Evolutionary conservation across 2,888 invertebrate species (phyloP).

Genomic region (Drosophila siamana): DNA sequence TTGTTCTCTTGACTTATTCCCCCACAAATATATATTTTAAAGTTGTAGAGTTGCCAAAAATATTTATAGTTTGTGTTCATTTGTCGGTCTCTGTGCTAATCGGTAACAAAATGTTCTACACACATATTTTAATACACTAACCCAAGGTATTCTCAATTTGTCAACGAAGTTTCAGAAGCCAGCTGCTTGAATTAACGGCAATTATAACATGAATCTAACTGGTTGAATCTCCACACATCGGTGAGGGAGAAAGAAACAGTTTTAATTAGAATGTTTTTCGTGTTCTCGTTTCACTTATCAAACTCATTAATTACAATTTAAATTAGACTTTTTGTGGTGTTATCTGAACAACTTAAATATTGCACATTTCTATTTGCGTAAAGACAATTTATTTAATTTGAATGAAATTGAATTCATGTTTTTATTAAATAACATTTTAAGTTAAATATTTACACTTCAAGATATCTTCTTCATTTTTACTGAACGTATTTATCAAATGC

Average conservation of each 20-base stretch:
- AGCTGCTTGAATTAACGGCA: not conserved
- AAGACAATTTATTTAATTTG: too few relatives aligned
- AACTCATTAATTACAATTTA: not conserved
- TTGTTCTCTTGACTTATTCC: constrained; percentile 19
- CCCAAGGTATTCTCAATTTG: not conserved
- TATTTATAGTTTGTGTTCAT: constrained; percentile 26
- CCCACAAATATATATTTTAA: constrained; percentile 3
- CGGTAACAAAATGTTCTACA: constrained; percentile 20
- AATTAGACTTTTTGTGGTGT: not conserved
- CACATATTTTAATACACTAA: constrained; percentile 6
- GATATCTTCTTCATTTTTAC: too few relatives aligned
- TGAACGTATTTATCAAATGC: not conserved
- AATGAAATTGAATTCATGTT: too few relatives aligned
- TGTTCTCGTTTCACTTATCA: not conserved
- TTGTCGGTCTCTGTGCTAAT: constrained; percentile 12
- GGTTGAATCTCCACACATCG: not conserved
- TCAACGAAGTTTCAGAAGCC: not conserved
- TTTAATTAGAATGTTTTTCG: not conserved
- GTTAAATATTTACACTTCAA: too few relatives aligned
- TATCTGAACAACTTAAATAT: not conserved
- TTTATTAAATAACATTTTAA: too few relatives aligned
- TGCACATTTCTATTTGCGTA: not conserved
- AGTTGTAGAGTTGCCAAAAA: not conserved
- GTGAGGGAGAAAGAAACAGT: not conserved
- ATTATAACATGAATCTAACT: not conserved